These are phyloP conservation scores for Azorinus chamasolen DNA, from an alignment of 2,888 invertebrate species.

Conservation along the genomic window DNA sequence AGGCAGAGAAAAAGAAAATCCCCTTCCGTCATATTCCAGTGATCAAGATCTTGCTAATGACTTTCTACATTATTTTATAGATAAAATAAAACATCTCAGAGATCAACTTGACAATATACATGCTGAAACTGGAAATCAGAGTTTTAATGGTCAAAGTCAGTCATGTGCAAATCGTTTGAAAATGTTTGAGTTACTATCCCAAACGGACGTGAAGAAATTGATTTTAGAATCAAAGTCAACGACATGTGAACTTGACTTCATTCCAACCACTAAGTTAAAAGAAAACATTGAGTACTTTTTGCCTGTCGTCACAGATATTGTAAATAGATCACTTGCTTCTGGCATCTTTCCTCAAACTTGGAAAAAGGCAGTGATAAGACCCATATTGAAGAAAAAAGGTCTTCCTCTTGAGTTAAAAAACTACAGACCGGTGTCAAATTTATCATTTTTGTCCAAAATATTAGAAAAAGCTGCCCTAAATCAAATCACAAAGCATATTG, in stretches of 20 bases:
- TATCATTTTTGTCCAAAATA: constrained; percentile 42
- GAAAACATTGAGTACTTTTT: constrained; percentile 16
- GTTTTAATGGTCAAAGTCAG: not conserved
- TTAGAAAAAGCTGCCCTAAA: constrained; percentile 36
- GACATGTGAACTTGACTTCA: constrained; percentile 35
- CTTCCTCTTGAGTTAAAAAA: constrained; percentile 35
- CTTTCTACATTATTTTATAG: constrained; percentile 26
- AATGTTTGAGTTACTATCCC: too few relatives aligned
- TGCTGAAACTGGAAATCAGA: too few relatives aligned
- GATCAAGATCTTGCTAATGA: constrained; percentile 33
- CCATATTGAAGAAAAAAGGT: constrained; percentile 39
- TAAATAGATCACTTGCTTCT: constrained; percentile 25
- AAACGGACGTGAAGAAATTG: constrained; percentile 25
- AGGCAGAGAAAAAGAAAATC: constrained; percentile 26
- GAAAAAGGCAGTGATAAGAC: constrained; percentile 42
- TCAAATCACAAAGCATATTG: constrained; percentile 32
- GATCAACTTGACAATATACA: too few relatives aligned
- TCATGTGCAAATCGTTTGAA: too few relatives aligned
- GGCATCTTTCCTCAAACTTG: constrained; percentile 37
- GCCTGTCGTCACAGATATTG: constrained; percentile 32
- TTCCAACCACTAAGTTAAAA: constrained; percentile 38
- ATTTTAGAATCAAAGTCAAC: constrained; percentile 19
- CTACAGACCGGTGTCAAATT: constrained; percentile 44
- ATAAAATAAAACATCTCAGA: constrained; percentile 31
- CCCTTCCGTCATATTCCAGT: constrained; percentile 26